Evolutionary conservation across 1,140 invertebrate genomes (phyloP).

Genomic region (Andricus grossulariae): DNA sequence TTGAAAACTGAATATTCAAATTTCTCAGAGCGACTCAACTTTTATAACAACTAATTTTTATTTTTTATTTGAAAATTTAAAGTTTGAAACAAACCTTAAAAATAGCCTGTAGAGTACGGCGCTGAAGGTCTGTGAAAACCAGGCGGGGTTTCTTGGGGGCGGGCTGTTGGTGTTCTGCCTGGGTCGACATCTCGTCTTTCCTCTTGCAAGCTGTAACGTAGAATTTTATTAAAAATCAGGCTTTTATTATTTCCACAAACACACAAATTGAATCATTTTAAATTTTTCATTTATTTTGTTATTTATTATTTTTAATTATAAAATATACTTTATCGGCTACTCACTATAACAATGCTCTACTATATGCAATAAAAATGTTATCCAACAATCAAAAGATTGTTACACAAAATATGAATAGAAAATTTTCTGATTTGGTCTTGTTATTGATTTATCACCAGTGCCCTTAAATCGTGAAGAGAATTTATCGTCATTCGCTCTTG

Average conservation of each 20-base stretch:
- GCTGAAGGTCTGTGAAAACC: conserved; percentile 99
- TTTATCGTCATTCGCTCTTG: too few species aligned
- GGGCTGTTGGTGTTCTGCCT: conserved; percentile 86
- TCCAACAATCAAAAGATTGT: conserved; percentile 9
- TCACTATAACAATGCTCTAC: neutral
- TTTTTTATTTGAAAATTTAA: neutral
- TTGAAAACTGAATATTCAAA: too few species aligned
- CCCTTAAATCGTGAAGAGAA: too few species aligned
- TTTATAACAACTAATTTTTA: too few species aligned
- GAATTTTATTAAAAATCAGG: conserved; percentile 37
- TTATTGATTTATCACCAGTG: too few species aligned
- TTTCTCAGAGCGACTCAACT: too few species aligned
- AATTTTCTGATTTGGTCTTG: too few species aligned
- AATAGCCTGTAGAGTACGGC: conserved; percentile 99
- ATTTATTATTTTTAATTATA: too few species aligned
- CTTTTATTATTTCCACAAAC: neutral
- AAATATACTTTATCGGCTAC: too few species aligned
- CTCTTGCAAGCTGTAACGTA: conserved; percentile 92
- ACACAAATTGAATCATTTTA: neutral
- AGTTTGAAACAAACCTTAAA: conserved; percentile 86
- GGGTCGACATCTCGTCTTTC: conserved; percentile 93
- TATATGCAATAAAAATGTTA: conserved; percentile 9
- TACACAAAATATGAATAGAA: neutral
- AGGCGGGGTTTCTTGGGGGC: conserved; percentile 99
- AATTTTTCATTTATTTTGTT: too few species aligned